Percentiles rank a stretch among this genome's conserved stretches.
phyloP scores from a whole-genome alignment of 2,797 vertebrate species.

The Tragopan temminckii region DNA sequence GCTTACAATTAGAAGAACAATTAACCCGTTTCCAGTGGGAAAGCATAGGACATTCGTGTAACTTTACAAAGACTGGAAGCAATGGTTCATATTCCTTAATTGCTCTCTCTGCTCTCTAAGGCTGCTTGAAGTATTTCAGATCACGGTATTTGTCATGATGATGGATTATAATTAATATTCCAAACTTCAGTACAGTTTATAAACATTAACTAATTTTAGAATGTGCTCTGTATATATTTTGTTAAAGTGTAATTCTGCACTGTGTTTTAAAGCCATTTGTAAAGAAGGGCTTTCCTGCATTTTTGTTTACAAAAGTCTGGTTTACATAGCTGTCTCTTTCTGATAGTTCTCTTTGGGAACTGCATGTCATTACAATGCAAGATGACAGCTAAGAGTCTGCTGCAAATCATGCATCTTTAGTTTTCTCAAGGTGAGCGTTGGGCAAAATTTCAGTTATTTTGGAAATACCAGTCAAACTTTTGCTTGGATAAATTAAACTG shows the following conservation, averaged over 20 bases:
- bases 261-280: neutral
- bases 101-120: neutral
- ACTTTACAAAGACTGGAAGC: neutral
- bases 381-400: neutral
- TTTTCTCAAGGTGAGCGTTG: neutral
- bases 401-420: neutral
- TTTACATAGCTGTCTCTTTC: neutral
- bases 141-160: neutral
- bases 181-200: slow-evolving; percentile 15
- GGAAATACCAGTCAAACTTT: neutral
- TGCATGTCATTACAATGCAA: neutral
- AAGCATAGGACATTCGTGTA: neutral
- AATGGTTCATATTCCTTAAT: neutral
- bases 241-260: neutral
- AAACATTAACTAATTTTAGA: slow-evolving; percentile 18
- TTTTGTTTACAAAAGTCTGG: neutral
- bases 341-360: neutral
- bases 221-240: neutral
- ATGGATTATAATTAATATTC: slow-evolving; percentile 8
- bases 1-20: slow-evolving; percentile 55
- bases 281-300: neutral
- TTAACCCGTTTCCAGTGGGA: slow-evolving; percentile 56
- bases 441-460: neutral
- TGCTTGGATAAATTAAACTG: neutral
- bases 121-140: neutral